Evolutionary conservation across 2,113 vertebrate species (phyloP).

Genomic region (Tapirus terrestris): DNA sequence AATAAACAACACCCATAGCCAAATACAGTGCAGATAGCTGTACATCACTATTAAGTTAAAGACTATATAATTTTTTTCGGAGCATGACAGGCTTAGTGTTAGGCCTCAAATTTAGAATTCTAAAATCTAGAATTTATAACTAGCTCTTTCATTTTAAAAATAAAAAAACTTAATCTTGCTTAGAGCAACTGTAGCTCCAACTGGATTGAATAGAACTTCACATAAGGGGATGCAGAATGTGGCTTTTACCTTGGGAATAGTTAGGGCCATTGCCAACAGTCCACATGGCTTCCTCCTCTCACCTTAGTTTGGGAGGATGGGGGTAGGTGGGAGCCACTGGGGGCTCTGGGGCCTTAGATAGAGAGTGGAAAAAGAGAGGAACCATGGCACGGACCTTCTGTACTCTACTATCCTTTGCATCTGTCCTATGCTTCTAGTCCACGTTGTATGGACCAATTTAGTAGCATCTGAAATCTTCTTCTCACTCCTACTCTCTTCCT

Average conservation of each 20-base stretch:
- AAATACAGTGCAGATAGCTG: neutral
- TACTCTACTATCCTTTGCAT: too few relatives aligned
- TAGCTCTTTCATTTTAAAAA: neutral
- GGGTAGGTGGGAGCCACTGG: neutral
- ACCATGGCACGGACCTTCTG: neutral
- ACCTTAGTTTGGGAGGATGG: neutral
- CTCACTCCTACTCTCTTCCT: neutral
- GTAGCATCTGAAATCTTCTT: neutral
- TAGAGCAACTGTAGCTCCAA: neutral
- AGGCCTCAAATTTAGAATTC: neutral
- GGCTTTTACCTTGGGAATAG: neutral
- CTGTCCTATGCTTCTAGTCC: neutral
- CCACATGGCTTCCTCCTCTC: neutral
- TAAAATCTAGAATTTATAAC: neutral
- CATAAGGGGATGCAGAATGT: too few relatives aligned
- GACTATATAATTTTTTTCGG: neutral
- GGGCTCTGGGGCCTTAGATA: neutral
- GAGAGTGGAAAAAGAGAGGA: neutral
- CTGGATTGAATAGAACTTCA: neutral
- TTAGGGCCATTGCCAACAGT: rapidly evolving
- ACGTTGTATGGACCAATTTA: neutral
- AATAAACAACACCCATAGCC: neutral
- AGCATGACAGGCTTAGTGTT: neutral
- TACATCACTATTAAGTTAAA: neutral
- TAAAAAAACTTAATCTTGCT: neutral